A percentile compares a stretch with the other conserved stretches of the same genome.
Evolutionary conservation across 2,888 invertebrate genomes (phyloP).

Genomic region (Aporophyla nigra): DNA sequence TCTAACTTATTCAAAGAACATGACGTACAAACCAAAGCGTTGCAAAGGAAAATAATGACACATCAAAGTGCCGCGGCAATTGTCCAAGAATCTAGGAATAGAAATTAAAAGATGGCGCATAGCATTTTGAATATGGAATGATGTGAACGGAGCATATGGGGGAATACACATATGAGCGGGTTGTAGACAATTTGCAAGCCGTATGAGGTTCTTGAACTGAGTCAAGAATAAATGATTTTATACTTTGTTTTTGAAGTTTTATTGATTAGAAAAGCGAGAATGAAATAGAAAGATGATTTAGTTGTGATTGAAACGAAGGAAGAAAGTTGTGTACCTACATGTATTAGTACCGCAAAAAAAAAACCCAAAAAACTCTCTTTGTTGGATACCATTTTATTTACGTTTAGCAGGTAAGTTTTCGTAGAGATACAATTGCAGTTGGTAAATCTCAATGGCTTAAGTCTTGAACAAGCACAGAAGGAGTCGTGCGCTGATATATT

Average conservation of each 20-base stretch:
- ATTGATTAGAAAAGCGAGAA: conserved; percentile 6
- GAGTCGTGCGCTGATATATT: not conserved
- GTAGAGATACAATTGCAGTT: not conserved
- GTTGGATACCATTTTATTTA: too few relatives aligned
- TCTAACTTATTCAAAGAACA: conserved; percentile 28
- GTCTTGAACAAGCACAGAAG: not conserved
- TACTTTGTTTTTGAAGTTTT: conserved; percentile 23
- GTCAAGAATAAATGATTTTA: conserved; percentile 30
- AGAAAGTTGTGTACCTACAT: not conserved
- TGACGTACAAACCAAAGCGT: conserved; percentile 18
- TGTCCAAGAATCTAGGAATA: conserved; percentile 43
- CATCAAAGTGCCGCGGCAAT: conserved; percentile 32
- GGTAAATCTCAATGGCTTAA: not conserved
- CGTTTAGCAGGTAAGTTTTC: too few relatives aligned
- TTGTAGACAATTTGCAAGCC: conserved; percentile 43
- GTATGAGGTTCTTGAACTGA: conserved; percentile 36
- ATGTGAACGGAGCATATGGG: conserved; percentile 55
- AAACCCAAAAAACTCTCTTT: too few relatives aligned
- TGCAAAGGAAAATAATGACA: conserved; percentile 53
- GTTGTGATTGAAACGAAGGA: not conserved
- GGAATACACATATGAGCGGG: conserved; percentile 30
- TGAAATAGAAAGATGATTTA: not conserved
- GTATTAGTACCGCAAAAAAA: too few relatives aligned
- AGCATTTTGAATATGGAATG: conserved; percentile 56
- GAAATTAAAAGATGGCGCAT: conserved; percentile 46